Base-by-base conservation (phyloP, 2,888 invertebrate genomes). In the Leptopilina myrica region DNA sequence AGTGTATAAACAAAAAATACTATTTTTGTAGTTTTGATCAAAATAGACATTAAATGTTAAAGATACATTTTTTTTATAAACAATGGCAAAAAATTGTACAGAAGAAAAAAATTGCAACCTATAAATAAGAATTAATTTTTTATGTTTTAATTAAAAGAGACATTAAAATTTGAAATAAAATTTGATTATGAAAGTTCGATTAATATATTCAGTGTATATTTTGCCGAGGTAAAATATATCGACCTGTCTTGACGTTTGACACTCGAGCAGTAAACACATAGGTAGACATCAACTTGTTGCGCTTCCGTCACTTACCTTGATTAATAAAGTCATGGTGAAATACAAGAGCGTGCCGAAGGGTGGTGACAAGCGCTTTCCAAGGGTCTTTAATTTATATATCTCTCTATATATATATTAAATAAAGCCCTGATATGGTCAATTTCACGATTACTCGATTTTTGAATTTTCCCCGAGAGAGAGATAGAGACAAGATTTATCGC, bases 241-340 rank as follows among this genome's bases (percentile, higher is more conserved):
- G 73, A 73, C 33, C 73, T 56, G n/a, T n/a, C 73, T 73, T 73
- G 56, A 20, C 56, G 73, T 40, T 73, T 73, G n/a, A 56, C 73
- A 73, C 49, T 67, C n/a, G n/a, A n/a, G 20, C 26, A 64, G 76
- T 49, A 77, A 53, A 77, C 64, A 65, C 33, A 73, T 77, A 84
- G 79, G 73, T 46, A 81, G 82, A 81, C 81, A 78, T 86, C 85
- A 84, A 86, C 86, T 86, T 86, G 86, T 86, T 87, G 86, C 85
- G 80, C 84, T 82, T 85, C 81, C 86, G 84, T 83, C 83, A 85
- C 86, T 86, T 84, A 88, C 88, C 86, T 88, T 88, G 85, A 88
- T 85, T 81, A 87, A 79, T 80, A 80, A 79, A 85, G 85, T 83
- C 88, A 88, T 88, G 81, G 77, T 83, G 83, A 85, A 82, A 78